Base-by-base conservation (phyloP, 1,140 invertebrate genomes). In the Camponotus floridanus region DNA sequence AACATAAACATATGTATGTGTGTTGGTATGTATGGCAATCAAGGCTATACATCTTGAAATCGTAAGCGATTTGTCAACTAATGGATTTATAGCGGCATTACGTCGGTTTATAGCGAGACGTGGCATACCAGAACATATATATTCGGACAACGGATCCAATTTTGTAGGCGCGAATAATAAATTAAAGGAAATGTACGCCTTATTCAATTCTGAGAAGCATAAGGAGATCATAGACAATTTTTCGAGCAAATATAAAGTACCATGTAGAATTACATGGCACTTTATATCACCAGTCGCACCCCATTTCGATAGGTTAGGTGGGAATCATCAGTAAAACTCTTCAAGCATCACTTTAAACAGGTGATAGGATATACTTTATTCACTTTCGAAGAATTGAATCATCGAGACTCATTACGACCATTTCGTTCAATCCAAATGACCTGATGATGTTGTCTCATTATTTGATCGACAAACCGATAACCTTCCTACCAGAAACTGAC, bases 221-320 rank as follows among this genome's bases (percentile, higher is more conserved):
- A 76, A 48, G 2, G 13, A 42, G 0, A 18, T 13, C 0, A n/a
- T 57, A n/a, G 48, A 39, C 1, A 13, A 55, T 4, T 68, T n/a
- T 13, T 4, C 48, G 11, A 31, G 5, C 42, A 13, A 55, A n/a
- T n/a, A n/a, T n/a, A n/a, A n/a, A n/a, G n/a, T n/a, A n/a, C n/a
- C n/a, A n/a, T 26, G 48, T n/a, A 7, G 48, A 0, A 88, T 88
- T 8, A 11, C 48, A 0, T 88, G 83, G 71, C 64, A 67, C 31
- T 81, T 88, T 13, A 88, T 88, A 21, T 83, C 78, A 0, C 78
- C 83, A 0, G 18, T 8, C 9, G 42, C 80, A 0, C 71, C 86
- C 5, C 86, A 87, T n/a, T 87, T 87, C 61, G 78, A 78, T 3
- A 71, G 86, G 0, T 9, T 57, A 21, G n/a, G n/a, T 86, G 76